Conservation (phyloP, 2,113 vertebrate species). For the Eretmochelys imbricata region DNA sequence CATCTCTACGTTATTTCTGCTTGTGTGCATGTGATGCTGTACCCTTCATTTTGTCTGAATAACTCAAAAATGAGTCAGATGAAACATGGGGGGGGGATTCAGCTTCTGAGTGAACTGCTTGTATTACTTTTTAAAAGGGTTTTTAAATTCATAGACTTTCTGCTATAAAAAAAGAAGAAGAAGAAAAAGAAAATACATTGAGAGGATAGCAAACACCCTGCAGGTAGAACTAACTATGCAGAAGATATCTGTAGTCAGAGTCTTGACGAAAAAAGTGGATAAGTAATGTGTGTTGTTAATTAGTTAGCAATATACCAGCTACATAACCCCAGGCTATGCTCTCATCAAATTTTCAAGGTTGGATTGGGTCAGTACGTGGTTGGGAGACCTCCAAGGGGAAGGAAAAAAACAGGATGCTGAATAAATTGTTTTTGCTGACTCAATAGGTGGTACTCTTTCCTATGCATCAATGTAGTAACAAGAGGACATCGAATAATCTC, state of each 20-base stretch:
- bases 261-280: background rate
- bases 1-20: background rate
- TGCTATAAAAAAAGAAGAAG: background rate
- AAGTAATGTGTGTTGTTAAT: slow-evolving; percentile 54
- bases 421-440: background rate
- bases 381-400: slow-evolving; percentile 3
- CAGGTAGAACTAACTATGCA: slow-evolving; percentile 45
- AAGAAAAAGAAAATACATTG: background rate
- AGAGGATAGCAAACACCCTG: slow-evolving; percentile 48
- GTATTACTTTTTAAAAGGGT: background rate
- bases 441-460: background rate
- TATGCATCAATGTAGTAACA: background rate
- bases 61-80: background rate
- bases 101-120: background rate
- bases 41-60: background rate
- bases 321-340: background rate
- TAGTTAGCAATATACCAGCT: slow-evolving; percentile 35
- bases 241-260: background rate
- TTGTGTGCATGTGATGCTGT: background rate
- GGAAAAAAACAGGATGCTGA: background rate
- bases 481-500: background rate
- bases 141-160: slow-evolving; percentile 14
- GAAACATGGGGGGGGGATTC: background rate
- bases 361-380: background rate
- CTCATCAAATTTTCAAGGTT: background rate